Evolutionary conservation across 2,888 invertebrate species (phyloP).

Genomic region (Stratiomys singularior): DNA sequence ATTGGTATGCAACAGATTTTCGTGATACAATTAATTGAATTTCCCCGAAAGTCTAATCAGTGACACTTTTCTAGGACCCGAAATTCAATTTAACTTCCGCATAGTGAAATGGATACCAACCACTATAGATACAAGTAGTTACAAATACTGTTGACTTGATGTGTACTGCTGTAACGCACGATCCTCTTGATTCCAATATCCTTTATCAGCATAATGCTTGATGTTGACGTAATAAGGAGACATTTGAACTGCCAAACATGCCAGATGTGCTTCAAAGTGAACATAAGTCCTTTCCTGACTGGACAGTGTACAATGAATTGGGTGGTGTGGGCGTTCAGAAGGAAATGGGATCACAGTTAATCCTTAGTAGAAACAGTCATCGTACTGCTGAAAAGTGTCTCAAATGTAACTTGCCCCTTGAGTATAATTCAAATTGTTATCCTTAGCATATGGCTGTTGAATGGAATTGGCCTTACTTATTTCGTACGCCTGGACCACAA

Average conservation of each 20-base stretch:
- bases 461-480: background rate
- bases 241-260: constrained; percentile 25
- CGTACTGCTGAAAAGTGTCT: background rate
- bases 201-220: constrained; percentile 30
- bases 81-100: constrained; percentile 26
- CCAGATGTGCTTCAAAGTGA: constrained; percentile 22
- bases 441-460: constrained; percentile 32
- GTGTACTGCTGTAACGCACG: background rate
- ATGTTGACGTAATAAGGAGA: constrained; percentile 23
- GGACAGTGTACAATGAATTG: background rate
- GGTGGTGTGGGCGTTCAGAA: background rate
- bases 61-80: background rate
- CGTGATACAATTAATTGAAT: constrained; percentile 31
- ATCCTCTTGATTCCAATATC: constrained; percentile 13
- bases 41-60: background rate
- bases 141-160: background rate
- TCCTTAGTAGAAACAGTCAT: constrained; percentile 6
- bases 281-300: constrained; percentile 18
- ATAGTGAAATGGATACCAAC: background rate
- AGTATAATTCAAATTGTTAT: constrained; percentile 37
- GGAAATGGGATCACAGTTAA: background rate
- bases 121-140: background rate
- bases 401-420: constrained; percentile 2
- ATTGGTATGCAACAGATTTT: constrained; percentile 11
- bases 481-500: background rate